These are phyloP conservation scores for Phataginus tetradactyla DNA, from an alignment of 2,797 vertebrate species.

Conservation along the genomic window DNA sequence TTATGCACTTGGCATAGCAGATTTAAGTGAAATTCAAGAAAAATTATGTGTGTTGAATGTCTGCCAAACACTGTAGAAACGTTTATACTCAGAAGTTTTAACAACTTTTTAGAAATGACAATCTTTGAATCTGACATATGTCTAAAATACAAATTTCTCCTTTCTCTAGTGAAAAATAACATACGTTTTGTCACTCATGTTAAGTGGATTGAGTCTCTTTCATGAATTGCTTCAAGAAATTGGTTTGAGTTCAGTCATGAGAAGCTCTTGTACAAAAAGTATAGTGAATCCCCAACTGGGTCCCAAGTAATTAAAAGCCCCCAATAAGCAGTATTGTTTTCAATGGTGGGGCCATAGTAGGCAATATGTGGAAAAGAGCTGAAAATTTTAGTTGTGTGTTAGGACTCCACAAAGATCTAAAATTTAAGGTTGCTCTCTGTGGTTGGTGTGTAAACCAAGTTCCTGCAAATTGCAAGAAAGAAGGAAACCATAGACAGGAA, in stretches of 20 bases:
- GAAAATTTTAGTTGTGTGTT: neutral
- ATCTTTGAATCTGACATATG: conserved; percentile 3
- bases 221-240: conserved; percentile 18
- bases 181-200: neutral
- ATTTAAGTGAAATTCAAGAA: conserved; percentile 47
- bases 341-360: neutral
- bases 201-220: neutral
- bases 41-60: neutral
- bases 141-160: neutral
- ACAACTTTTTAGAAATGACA: conserved; percentile 6
- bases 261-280: neutral
- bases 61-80: neutral
- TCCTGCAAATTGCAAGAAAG: neutral
- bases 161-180: conserved; percentile 10
- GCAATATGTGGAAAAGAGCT: neutral
- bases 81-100: conserved; percentile 49
- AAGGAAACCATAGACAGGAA: neutral
- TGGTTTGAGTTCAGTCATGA: neutral
- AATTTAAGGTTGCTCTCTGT: neutral
- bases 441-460: neutral
- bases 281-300: neutral
- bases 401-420: neutral
- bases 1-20: neutral
- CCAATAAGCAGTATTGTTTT: neutral
- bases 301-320: neutral